Evolutionary conservation across 1,140 invertebrate genomes (phyloP), one percentile per base, ranked within the genome.

Genomic region (Chrysoperla carnea): DNA sequence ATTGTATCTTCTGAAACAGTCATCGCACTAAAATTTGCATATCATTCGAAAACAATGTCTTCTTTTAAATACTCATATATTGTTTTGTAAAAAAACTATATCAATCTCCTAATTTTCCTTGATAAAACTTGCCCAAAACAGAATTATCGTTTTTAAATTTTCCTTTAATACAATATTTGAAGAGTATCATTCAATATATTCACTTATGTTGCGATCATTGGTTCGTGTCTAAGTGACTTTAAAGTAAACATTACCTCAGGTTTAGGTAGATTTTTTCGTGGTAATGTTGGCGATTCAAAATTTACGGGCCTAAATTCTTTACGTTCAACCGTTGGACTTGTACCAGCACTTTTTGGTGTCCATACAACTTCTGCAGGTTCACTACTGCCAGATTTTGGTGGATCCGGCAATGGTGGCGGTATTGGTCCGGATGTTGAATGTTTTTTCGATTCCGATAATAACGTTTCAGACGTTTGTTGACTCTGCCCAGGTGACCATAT

Each of bases 231-330:
- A n/a, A n/a, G n/a, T n/a, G n/a, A n/a, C n/a, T n/a, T n/a, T n/a
- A n/a, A n/a, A n/a, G n/a, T n/a, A n/a, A 33, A 33, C 4, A 28
- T 43, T 48, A 59, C 58, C 48, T 60, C 55, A 1, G 47, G 48
- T 46, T 48, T 46, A 11, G 55, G 46, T 41, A 50, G 50, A 46
- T 58, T 59, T 52, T 60, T 66, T 29, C 76, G 61, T 17, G 68
- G 62, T 53, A 81, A 60, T 51, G 75, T 63, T 46, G 77, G 73
- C 50, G 76, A 73, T 49, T 85, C 80, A 55, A 87, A 87, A 47
- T 70, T 73, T 28, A 87, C 76, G 1, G 84, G 78, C 45, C 76
- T 67, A 60, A 83, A 86, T 73, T 80, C 67, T 66, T 76, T 70
- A 51, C 70, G 58, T 51, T 79, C 73, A 44, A 62, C 57, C 14